Base-by-base conservation (phyloP, 2,797 vertebrate genomes). In the Atherinosoma microstoma region DNA sequence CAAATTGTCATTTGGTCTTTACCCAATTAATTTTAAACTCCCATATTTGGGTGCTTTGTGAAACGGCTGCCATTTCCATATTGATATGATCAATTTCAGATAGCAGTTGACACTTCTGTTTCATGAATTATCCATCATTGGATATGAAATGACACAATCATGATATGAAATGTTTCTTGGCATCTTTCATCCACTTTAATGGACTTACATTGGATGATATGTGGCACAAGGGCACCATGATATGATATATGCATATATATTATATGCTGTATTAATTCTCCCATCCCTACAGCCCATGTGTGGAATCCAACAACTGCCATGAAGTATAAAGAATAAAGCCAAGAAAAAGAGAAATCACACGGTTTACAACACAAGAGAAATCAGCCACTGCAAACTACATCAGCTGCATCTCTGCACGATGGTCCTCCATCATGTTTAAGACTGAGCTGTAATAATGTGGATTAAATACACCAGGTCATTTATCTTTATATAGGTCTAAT, bases 371-470 rank as follows among this genome's bases (percentile, higher is more conserved):
- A 49, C 4, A 5, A 53, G 27, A 22, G 12, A 24, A 18, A 57
- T 64, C 11, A 58, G 10, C 49, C 35, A 10, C 29, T 29, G 0
- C 67, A 36, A 64, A 58, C 30, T 40, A 49, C 45, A 61, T 20
- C 7, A 11, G 13, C 66, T 57, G 40, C 40, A 42, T 42, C 40
- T 42, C 40, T 42, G 58, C 51, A 54, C 53, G 70, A 38, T 40
- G 58, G 70, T 82, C 74, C 36, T 84, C 63, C 30, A 27, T 89
- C 64, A 72, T 62, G 51, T 58, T 83, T 70, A 75, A 60, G 49
- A 36, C 47, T 75, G 73, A 67, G 63, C 59, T 60, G 70, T 69
- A 76, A 77, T 84, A 70, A 78, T 84, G 72, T 73, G 59, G 8
- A 65, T 76, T 80, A 56, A 71, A 79, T 58, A 24, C 40, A 75